A percentile compares a stretch with the other conserved stretches of the same genome.
Conservation (phyloP, 2,888 invertebrate genomes). For the Leptogaster cylindrica region DNA sequence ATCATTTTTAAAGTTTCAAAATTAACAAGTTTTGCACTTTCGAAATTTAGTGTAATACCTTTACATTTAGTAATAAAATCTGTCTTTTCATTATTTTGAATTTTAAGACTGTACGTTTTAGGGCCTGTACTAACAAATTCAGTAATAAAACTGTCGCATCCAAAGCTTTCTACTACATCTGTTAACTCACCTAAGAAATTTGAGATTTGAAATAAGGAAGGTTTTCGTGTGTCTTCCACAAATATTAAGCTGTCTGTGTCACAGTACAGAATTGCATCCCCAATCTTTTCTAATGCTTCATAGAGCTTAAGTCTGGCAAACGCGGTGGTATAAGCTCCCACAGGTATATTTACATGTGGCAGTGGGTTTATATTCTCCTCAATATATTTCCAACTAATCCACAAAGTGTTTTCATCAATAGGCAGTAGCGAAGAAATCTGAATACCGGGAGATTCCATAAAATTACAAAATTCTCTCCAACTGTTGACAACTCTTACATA, state of each 20-base stretch:
- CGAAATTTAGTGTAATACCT: constrained; percentile 9
- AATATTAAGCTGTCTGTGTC: constrained; percentile 18
- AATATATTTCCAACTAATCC: constrained; percentile 6
- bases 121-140: constrained; percentile 17
- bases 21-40: constrained; percentile 5
- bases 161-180: constrained; percentile 24
- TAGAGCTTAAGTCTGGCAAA: constrained; percentile 1
- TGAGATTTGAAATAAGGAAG: background rate
- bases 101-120: constrained; percentile 22
- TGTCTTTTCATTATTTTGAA: background rate
- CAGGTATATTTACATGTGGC: background rate
- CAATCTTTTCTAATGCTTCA: constrained; percentile 12
- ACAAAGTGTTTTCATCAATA: background rate
- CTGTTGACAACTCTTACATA: constrained; percentile 13
- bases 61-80: constrained; percentile 20
- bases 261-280: background rate
- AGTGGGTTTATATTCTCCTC: background rate
- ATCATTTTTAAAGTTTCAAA: constrained; percentile 5
- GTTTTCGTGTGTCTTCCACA: background rate
- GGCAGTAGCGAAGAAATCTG: background rate
- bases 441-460: background rate
- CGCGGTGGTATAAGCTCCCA: constrained; percentile 3
- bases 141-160: constrained; percentile 8
- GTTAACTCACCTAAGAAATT: constrained; percentile 1
- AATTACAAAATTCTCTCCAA: background rate